Base-by-base conservation (phyloP, 1,140 invertebrate genomes). In the Hermatobates lingyangjiaoensis region DNA sequence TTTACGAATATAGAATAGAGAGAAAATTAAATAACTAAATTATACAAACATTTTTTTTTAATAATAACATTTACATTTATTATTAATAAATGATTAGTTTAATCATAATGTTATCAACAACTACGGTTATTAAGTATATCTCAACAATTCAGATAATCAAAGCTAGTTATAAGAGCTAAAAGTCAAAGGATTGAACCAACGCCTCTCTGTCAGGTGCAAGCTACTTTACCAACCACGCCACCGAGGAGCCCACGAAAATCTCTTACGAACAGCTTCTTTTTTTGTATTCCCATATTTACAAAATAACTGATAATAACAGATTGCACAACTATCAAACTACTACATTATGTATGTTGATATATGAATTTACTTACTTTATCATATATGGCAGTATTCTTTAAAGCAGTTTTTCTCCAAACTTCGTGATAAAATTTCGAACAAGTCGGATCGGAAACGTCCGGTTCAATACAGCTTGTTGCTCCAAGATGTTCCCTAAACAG, bases 401-500 rank as follows among this genome's bases (percentile, higher is more conserved):
- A 71, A 4, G 89, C 89, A 42, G 74, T 82, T 34, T 71, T 68
- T 45, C 81, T 71, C 89, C 90, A 95, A 1, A 83, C 64, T 50
- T 81, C 75, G 56, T 75, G 78, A 63, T 86, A 94, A 67, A 95
- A 90, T 25, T 76, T 63, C 54, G 83, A 74, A 55, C 66, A 72
- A 27, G 83, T 71, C 0, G 83, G 83, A 67, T 93, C 88, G 27
- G 72, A 73, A 1, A 92, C 65, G 56, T 76, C 69, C 21, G 79
- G 59, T 3, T 72, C 63, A 1, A 67, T 14, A 24, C 45, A 27
- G 14, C 40, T 15, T 4, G 27, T 24, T 65, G 68, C 60, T 1
- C 73, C 86, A 27, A 98, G 71, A 69, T 97, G 93, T 66, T 98
- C 93, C 54, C 80, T 74, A 65, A 98, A 94, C 21, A 97, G 65